A percentile compares a stretch with the other conserved stretches of the same genome.
Evolutionary conservation across 2,113 vertebrate genomes (phyloP).

Genomic region (Aepyceros melampus): DNA sequence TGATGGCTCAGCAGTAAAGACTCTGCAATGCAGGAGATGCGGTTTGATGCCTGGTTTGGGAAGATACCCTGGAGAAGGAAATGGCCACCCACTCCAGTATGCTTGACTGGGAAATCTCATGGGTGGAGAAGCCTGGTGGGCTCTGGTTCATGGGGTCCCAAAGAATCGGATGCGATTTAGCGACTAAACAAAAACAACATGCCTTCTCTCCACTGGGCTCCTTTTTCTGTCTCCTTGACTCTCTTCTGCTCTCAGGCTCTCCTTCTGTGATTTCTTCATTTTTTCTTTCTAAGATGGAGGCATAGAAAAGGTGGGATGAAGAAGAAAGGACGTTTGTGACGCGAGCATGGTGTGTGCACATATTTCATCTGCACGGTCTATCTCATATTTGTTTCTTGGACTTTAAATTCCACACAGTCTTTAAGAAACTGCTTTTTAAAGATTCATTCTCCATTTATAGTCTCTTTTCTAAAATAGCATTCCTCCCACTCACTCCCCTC

Average conservation of each 20-base stretch:
- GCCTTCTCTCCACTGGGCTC: background rate
- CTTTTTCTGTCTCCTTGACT: background rate
- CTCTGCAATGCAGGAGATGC: background rate
- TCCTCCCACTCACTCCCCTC: background rate
- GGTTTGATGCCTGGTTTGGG: background rate
- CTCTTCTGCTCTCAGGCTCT: background rate
- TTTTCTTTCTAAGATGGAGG: background rate
- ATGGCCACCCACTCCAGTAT: background rate
- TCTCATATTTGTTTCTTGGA: slow-evolving; percentile 36
- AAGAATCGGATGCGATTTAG: background rate
- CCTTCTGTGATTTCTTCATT: background rate
- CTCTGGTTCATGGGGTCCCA: background rate
- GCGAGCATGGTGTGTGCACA: background rate
- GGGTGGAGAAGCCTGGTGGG: background rate
- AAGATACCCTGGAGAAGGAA: background rate
- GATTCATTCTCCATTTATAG: slow-evolving; percentile 32
- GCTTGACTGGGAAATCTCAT: background rate
- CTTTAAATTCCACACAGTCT: slow-evolving; percentile 52
- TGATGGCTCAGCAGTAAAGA: background rate
- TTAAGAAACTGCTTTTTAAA: slow-evolving; percentile 35
- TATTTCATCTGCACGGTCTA: slow-evolving; percentile 30
- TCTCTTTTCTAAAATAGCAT: slow-evolving; percentile 39
- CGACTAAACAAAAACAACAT: background rate
- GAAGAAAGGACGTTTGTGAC: background rate
- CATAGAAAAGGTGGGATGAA: background rate